Evolutionary conservation across 1,140 invertebrate species (phyloP).

Genomic region (Drosophila virilis): DNA sequence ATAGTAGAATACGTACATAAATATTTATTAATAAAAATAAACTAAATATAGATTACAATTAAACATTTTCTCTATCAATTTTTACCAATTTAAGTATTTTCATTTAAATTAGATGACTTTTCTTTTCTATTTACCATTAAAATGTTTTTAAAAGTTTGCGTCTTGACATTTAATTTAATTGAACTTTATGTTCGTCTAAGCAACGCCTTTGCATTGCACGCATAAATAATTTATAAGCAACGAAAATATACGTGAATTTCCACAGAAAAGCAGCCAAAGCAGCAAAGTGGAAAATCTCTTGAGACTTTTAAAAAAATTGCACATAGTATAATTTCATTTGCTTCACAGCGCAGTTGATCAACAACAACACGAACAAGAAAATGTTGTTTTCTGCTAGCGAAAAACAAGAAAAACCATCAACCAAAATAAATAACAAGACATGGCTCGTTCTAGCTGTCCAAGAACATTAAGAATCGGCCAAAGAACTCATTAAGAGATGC

Average conservation of each 20-base stretch:
- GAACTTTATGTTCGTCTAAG: slow-evolving; percentile 22
- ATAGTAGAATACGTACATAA: neutral
- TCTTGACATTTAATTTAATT: slow-evolving; percentile 26
- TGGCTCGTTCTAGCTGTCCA: slow-evolving; percentile 40
- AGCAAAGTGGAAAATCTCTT: slow-evolving; percentile 24
- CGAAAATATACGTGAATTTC: slow-evolving; percentile 12
- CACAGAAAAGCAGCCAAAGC: slow-evolving; percentile 14
- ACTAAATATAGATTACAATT: neutral
- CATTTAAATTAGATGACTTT: neutral
- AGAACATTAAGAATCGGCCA: slow-evolving; percentile 42
- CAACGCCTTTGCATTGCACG: neutral
- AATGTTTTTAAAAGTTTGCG: neutral
- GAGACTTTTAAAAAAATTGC: slow-evolving; percentile 17
- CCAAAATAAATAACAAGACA: slow-evolving; percentile 35
- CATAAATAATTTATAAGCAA: slow-evolving; percentile 21
- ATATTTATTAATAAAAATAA: neutral
- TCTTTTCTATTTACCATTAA: too few relatives aligned
- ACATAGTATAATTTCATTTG: slow-evolving; percentile 43
- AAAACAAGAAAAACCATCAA: neutral
- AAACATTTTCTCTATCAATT: neutral
- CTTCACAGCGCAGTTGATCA: slow-evolving; percentile 10
- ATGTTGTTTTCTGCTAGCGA: slow-evolving; percentile 14
- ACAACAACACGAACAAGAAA: slow-evolving; percentile 7
- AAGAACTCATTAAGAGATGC: slow-evolving; percentile 48
- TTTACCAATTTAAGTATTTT: neutral